Conservation (phyloP, 2,888 invertebrate species). For the Xestia xanthographa region DNA sequence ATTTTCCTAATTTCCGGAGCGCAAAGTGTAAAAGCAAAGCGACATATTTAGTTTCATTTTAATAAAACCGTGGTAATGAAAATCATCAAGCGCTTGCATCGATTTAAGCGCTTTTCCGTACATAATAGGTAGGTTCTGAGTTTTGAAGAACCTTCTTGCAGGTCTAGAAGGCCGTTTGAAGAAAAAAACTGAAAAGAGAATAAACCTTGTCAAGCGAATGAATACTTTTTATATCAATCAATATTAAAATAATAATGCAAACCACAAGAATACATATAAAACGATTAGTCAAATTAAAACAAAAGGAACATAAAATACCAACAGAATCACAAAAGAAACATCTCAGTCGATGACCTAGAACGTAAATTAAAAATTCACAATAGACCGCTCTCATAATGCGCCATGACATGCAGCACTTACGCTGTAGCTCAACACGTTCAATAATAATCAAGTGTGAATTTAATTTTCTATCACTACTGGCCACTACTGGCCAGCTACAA, state of each 20-base stretch:
- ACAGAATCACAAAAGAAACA: background rate
- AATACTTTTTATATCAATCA: background rate
- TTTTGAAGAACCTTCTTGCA: background rate
- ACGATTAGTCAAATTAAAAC: background rate
- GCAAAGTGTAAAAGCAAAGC: background rate
- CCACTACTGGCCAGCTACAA: slow-evolving; percentile 33
- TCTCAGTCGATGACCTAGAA: background rate
- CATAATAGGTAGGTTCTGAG: background rate
- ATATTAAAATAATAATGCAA: background rate
- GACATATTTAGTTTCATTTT: background rate
- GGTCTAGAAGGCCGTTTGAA: background rate
- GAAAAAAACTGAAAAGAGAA: background rate
- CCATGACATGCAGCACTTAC: slow-evolving; percentile 25
- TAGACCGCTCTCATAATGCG: slow-evolving; percentile 7
- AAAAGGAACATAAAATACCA: background rate
- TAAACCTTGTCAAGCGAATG: background rate
- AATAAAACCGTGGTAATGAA: background rate
- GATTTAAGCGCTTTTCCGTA: background rate
- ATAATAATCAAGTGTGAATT: slow-evolving; percentile 53
- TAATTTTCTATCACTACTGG: slow-evolving; percentile 42
- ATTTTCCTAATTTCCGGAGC: slow-evolving; percentile 9
- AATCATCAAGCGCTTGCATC: slow-evolving; percentile 1
- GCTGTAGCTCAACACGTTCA: slow-evolving; percentile 29
- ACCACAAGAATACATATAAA: background rate
- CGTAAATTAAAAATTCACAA: slow-evolving; percentile 15